Conservation (phyloP, 2,113 vertebrate species). For the Hippolais icterina region DNA sequence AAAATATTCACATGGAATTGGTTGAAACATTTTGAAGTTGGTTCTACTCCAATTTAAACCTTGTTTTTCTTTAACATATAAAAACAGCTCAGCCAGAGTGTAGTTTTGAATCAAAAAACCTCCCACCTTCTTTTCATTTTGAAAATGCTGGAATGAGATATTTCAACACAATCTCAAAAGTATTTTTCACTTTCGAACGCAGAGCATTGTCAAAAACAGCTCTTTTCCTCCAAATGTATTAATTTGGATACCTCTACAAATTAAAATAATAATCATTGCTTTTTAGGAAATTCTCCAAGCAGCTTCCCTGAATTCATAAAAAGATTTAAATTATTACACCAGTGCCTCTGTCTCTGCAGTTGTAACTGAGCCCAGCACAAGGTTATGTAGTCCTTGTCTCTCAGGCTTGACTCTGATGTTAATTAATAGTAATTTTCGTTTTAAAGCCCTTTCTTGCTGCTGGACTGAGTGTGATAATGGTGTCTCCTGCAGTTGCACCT, state of each 20-base stretch:
- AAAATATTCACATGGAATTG: neutral
- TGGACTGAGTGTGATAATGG: neutral
- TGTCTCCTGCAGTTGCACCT: neutral
- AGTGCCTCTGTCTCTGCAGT: neutral
- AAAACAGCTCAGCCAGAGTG: neutral
- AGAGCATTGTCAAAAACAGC: neutral
- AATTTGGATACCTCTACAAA: neutral
- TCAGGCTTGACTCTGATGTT: neutral
- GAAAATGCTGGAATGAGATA: neutral
- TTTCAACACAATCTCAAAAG: neutral
- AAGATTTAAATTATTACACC: neutral
- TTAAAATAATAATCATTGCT: neutral
- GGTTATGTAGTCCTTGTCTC: neutral
- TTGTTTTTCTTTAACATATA: constrained; percentile 28
- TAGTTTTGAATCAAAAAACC: neutral
- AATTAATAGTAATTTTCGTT: neutral
- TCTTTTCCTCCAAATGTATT: neutral
- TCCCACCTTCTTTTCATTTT: constrained; percentile 1
- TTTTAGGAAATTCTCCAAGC: neutral
- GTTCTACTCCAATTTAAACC: constrained; percentile 17
- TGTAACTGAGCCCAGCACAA: neutral
- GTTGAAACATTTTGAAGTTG: neutral
- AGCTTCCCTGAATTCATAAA: neutral
- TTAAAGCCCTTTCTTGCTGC: neutral
- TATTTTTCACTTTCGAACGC: neutral